A percentile compares a stretch with the other conserved stretches of the same genome.
Evolutionary conservation across 2,113 vertebrate species (phyloP).

Genomic region (Taurulus bubalis): DNA sequence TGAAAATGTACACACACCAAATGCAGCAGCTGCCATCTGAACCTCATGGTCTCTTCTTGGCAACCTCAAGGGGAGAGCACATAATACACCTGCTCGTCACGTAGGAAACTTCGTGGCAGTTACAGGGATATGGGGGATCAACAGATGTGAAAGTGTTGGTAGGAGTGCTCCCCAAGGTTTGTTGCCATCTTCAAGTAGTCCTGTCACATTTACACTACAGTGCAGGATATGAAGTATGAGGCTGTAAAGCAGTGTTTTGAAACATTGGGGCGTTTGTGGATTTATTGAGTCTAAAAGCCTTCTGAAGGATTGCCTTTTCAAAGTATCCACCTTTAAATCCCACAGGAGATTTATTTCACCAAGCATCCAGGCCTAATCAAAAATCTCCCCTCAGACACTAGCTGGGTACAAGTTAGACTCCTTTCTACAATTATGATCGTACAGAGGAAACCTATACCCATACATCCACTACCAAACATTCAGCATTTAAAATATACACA

Average conservation of each 20-base stretch:
- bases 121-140: conserved; percentile 64
- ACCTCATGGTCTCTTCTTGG: conserved; percentile 42
- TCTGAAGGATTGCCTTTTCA: conserved; percentile 62
- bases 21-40: conserved; percentile 38
- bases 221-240: conserved; percentile 51
- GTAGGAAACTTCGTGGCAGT: conserved; percentile 52
- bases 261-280: conserved; percentile 62
- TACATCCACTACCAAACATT: conserved; percentile 3
- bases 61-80: conserved; percentile 45
- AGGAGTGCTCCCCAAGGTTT: conserved; percentile 64
- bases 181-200: conserved; percentile 63
- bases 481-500: conserved; percentile 17
- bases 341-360: conserved; percentile 63
- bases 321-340: conserved; percentile 68
- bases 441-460: conserved; percentile 30
- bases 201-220: conserved; percentile 61
- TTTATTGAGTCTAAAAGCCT: conserved; percentile 71
- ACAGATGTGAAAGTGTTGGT: conserved; percentile 61
- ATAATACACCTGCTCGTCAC: conserved; percentile 64
- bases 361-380: conserved; percentile 53
- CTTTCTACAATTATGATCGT: background rate
- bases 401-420: conserved; percentile 37
- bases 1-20: conserved; percentile 37
- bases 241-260: conserved; percentile 69
- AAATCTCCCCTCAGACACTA: conserved; percentile 39